Evolutionary conservation across 1,140 invertebrate species (phyloP).

Genomic region (Drosophila dunni): DNA sequence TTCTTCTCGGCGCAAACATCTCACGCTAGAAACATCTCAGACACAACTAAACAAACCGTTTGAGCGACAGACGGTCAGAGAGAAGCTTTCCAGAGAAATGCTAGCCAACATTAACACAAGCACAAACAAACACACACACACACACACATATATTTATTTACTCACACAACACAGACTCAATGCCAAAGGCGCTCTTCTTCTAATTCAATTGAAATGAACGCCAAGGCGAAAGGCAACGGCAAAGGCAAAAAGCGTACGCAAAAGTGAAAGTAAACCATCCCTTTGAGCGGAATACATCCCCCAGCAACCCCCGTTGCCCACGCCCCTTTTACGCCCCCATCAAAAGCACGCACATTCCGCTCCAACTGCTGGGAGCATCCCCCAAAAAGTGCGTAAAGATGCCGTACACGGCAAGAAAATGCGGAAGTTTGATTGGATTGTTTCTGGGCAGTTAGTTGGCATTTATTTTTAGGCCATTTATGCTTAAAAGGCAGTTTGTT

Average conservation of each 20-base stretch:
- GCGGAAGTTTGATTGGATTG: too few species aligned
- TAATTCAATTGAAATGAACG: conserved; percentile 67
- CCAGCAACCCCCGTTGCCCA: conserved; percentile 23
- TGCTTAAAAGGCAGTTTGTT: too few species aligned
- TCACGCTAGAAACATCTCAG: conserved; percentile 84
- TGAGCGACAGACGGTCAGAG: conserved; percentile 38
- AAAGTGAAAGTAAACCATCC: conserved; percentile 71
- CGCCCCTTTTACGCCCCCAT: not conserved
- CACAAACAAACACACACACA: not conserved
- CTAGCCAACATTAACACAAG: conserved; percentile 7
- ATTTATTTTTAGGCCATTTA: too few species aligned
- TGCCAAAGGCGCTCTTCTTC: conserved; percentile 33
- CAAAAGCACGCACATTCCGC: conserved; percentile 30
- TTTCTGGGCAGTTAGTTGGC: too few species aligned
- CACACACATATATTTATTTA: not conserved
- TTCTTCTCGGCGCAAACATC: conserved; percentile 81
- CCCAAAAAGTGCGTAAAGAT: conserved; percentile 63
- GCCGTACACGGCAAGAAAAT: not conserved
- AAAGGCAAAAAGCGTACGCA: conserved; percentile 21
- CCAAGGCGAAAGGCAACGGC: conserved; percentile 27
- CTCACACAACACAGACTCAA: conserved; percentile 1
- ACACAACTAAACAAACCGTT: conserved; percentile 76
- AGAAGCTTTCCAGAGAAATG: conserved; percentile 59
- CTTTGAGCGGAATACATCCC: conserved; percentile 58
- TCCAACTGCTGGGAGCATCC: conserved; percentile 19